Evolutionary conservation across 2,888 invertebrate species (phyloP).

Genomic region (Thymelicus acteon): DNA sequence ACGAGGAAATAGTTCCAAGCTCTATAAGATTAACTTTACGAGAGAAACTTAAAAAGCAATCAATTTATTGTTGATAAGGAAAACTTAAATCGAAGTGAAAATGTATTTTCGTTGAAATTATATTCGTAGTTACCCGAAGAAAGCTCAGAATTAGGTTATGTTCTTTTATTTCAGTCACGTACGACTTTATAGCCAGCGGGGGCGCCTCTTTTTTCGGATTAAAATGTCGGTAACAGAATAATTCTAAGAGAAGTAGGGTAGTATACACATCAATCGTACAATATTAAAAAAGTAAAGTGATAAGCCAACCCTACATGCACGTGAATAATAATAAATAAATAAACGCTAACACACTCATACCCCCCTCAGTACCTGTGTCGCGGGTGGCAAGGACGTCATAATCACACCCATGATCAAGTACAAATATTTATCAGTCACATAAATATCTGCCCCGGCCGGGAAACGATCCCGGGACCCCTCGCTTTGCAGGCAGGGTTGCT

Average conservation of each 20-base stretch:
- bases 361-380: no score
- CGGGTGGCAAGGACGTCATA: no score
- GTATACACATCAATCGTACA: slow-evolving; percentile 40
- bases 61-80: slow-evolving; percentile 23
- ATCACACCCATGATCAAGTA: no score
- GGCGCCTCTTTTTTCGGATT: slow-evolving; percentile 64
- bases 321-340: neutral
- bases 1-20: slow-evolving; percentile 15
- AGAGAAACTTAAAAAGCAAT: slow-evolving; percentile 26
- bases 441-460: no score
- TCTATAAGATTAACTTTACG: slow-evolving; percentile 22
- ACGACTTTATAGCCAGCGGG: slow-evolving; percentile 64
- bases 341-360: no score
- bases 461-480: no score
- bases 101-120: slow-evolving; percentile 24
- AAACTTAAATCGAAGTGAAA: slow-evolving; percentile 16
- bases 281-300: slow-evolving; percentile 23
- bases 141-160: slow-evolving; percentile 45
- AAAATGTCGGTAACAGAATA: slow-evolving; percentile 76
- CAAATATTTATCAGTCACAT: no score
- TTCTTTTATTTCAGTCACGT: slow-evolving; percentile 73
- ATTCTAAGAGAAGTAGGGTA: slow-evolving; percentile 55
- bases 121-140: slow-evolving; percentile 30
- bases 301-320: neutral
- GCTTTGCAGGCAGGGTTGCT: no score